Evolutionary conservation across 2,113 vertebrate genomes (phyloP).

Genomic region (Cyanoderma ruficeps): DNA sequence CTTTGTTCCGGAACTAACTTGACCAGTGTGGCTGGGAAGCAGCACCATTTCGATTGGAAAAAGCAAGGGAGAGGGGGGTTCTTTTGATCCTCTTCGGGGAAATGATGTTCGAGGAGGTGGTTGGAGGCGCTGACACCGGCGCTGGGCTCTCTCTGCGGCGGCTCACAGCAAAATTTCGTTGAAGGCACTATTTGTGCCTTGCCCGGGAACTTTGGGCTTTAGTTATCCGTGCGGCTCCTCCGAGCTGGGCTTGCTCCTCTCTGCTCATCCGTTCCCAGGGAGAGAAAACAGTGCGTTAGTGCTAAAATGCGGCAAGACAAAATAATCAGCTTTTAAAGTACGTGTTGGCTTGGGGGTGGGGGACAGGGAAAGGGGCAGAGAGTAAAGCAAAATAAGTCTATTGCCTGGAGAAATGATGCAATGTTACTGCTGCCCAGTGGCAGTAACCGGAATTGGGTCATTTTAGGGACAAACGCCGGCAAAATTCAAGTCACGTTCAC

Average conservation of each 20-base stretch:
- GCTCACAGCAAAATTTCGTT: constrained; percentile 39
- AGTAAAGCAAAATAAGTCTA: constrained; percentile 40
- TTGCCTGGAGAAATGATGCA: constrained; percentile 43
- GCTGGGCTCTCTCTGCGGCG: not conserved
- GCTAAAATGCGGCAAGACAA: constrained; percentile 34
- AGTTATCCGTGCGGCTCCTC: not conserved
- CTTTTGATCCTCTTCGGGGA: not conserved
- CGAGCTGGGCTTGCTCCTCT: not conserved
- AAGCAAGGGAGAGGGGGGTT: not conserved
- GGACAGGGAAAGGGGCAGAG: not conserved
- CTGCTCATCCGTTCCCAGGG: not conserved
- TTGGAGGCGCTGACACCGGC: not conserved
- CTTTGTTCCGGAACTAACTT: constrained; percentile 54
- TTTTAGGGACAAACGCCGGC: constrained; percentile 5
- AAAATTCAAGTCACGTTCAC: constrained; percentile 62
- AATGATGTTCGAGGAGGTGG: not conserved
- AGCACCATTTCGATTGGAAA: not conserved
- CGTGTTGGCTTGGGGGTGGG: not conserved
- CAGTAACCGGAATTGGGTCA: constrained; percentile 61
- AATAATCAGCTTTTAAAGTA: constrained; percentile 42
- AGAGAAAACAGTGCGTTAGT: not conserved
- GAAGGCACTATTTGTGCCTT: not conserved
- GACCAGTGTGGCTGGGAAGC: not conserved
- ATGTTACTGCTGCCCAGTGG: constrained; percentile 75
- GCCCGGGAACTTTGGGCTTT: constrained; percentile 14